A percentile compares a stretch with the other conserved stretches of the same genome.
Conservation (phyloP, 2,888 invertebrate species). For the Campoplex capitator region DNA sequence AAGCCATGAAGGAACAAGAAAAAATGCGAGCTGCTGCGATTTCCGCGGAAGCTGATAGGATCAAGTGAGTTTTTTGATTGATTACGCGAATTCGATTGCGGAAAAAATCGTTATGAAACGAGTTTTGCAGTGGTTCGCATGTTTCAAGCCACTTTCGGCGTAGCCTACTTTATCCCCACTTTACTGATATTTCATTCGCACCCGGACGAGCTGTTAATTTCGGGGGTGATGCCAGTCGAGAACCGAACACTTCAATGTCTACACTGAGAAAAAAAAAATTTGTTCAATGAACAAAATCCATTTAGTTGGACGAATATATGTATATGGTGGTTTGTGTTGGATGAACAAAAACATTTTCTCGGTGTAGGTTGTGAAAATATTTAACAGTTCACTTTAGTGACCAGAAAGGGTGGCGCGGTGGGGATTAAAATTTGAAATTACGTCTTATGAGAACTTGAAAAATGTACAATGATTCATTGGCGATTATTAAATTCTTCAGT, state of each 20-base stretch:
- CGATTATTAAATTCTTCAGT: constrained; percentile 75
- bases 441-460: background rate
- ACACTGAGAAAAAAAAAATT: no score
- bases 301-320: no score
- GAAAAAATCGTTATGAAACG: constrained; percentile 12
- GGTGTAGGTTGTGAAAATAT: background rate
- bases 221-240: constrained; percentile 63
- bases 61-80: constrained; percentile 66
- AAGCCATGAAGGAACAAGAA: constrained; percentile 73
- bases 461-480: constrained; percentile 74
- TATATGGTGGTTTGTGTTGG: no score
- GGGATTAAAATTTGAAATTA: background rate
- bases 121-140: constrained; percentile 44
- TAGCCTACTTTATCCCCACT: constrained; percentile 70
- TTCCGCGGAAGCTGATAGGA: constrained; percentile 72
- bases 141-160: constrained; percentile 62
- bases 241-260: constrained; percentile 46
- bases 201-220: constrained; percentile 66
- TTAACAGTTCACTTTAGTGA: constrained; percentile 3
- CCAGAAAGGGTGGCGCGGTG: no score
- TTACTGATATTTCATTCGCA: constrained; percentile 42
- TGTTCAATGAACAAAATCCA: no score
- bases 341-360: no score
- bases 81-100: background rate
- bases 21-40: constrained; percentile 69